phyloP scores from a whole-genome alignment of 2,797 vertebrate species.

The Apogon talboti region DNA sequence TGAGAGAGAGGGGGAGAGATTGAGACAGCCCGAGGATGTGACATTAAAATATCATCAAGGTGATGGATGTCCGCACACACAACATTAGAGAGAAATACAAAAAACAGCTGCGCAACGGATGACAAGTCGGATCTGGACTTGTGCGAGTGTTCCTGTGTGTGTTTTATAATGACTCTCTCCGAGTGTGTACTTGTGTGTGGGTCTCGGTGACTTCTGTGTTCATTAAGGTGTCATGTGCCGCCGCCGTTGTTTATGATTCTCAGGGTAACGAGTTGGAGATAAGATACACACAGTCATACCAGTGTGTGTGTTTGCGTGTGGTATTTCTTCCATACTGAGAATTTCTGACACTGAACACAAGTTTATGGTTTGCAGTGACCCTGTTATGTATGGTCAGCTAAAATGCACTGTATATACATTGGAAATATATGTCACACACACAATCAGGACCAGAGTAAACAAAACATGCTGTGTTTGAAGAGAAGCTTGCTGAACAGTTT shows the following conservation, averaged over 20 bases:
- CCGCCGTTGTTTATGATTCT: constrained; percentile 61
- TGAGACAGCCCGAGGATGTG: constrained; percentile 80
- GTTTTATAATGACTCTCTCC: constrained; percentile 43
- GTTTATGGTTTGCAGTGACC: background rate
- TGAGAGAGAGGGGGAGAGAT: constrained; percentile 40
- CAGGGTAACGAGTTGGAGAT: constrained; percentile 70
- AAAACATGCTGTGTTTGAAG: background rate
- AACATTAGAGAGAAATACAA: constrained; percentile 75
- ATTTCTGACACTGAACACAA: constrained; percentile 12
- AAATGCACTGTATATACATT: constrained; percentile 1
- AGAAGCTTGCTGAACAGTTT: background rate
- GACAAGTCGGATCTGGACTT: constrained; percentile 68
- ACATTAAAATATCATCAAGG: constrained; percentile 85
- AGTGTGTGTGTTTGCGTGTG: constrained; percentile 15
- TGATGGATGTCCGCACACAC: constrained; percentile 78
- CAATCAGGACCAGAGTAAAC: background rate
- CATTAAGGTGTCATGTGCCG: constrained; percentile 67
- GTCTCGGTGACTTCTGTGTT: constrained; percentile 54
- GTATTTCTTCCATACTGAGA: background rate
- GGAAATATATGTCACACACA: constrained; percentile 10
- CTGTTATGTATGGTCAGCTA: constrained; percentile 10
- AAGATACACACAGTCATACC: constrained; percentile 40
- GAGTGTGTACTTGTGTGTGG: constrained; percentile 36
- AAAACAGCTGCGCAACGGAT: constrained; percentile 71
- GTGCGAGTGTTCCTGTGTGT: constrained; percentile 41